Evolutionary conservation across 2,888 invertebrate species (phyloP).

Genomic region (Meloe dianella): DNA sequence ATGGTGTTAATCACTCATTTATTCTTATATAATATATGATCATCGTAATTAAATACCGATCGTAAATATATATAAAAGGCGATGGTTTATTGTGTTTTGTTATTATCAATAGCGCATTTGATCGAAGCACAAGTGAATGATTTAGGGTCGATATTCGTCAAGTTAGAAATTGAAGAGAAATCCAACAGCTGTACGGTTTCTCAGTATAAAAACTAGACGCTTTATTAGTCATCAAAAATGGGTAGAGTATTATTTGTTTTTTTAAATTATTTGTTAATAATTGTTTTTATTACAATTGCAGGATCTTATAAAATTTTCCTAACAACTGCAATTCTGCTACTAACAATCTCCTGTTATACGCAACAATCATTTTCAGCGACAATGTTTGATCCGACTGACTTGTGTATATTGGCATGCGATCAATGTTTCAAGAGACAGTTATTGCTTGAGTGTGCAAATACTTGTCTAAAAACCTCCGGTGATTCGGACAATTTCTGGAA

Average conservation of each 20-base stretch:
- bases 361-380: constrained; percentile 22
- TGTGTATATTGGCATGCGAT: constrained; percentile 49
- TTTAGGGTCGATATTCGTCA: not conserved
- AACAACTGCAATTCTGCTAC: not conserved
- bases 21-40: constrained; percentile 14
- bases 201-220: not conserved
- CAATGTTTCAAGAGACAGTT: constrained; percentile 44
- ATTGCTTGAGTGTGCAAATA: constrained; percentile 48
- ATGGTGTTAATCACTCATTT: constrained; percentile 20
- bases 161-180: not conserved
- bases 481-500: constrained; percentile 41
- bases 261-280: not conserved
- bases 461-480: constrained; percentile 46
- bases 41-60: constrained; percentile 21
- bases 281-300: not conserved
- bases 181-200: not conserved
- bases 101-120: not conserved
- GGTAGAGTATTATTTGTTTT: not conserved
- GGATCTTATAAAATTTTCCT: not conserved
- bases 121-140: not conserved
- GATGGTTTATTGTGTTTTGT: not conserved
- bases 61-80: constrained; percentile 20
- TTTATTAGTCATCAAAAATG: not conserved
- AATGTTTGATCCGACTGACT: constrained; percentile 45
- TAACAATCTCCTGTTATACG: not conserved